Conservation (phyloP, 2,113 vertebrate genomes). For the Colistium nudipinnis region DNA sequence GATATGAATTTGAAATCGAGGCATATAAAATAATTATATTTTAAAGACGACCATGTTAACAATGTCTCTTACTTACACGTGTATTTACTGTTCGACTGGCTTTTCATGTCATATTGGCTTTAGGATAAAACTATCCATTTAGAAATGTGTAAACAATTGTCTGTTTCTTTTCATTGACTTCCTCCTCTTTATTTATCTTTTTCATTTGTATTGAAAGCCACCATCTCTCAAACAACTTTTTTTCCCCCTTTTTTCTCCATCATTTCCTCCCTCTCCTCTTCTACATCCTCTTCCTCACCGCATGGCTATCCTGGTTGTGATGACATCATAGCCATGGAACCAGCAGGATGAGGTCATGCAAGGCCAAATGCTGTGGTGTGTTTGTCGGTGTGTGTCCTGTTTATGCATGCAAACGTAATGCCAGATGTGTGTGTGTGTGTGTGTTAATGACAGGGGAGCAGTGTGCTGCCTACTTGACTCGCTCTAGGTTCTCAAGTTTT, state of each 20-base stretch:
- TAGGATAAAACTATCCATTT: no score
- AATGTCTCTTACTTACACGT: no score
- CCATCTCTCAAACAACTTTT: background rate
- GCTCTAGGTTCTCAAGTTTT: conserved; percentile 33
- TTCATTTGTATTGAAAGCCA: no score
- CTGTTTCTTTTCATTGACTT: no score
- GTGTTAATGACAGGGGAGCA: conserved; percentile 59
- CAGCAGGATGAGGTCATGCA: conserved; percentile 58
- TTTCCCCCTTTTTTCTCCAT: background rate
- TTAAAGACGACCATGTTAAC: no score
- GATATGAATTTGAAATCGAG: no score
- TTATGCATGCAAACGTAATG: conserved; percentile 54
- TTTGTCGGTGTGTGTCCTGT: conserved; percentile 54
- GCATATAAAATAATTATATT: no score
- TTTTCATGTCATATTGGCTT: no score
- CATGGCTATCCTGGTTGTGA: conserved; percentile 45
- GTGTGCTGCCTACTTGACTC: conserved; percentile 18
- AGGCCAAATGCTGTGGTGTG: conserved; percentile 49
- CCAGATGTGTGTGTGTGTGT: conserved; percentile 59
- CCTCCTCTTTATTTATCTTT: background rate
- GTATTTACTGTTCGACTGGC: no score
- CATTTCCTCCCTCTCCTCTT: background rate
- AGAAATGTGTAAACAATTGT: no score
- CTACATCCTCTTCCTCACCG: conserved; percentile 22
- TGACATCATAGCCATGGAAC: conserved; percentile 74